phyloP scores from a whole-genome alignment of 1,140 invertebrate species.

The Pseudoatta argentina region DNA sequence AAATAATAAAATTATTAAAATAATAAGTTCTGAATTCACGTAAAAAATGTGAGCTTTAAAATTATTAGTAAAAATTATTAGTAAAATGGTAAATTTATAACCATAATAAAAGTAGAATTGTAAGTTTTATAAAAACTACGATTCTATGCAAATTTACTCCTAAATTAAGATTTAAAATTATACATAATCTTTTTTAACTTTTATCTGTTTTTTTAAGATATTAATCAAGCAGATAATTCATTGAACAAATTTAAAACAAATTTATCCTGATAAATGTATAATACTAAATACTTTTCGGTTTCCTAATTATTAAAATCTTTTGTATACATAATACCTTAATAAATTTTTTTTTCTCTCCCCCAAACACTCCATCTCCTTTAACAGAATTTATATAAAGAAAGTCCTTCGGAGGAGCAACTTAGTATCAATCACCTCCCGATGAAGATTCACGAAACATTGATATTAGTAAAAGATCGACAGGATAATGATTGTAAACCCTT shows the following conservation, averaged over 20 bases:
- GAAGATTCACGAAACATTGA: not conserved
- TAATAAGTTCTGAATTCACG: not conserved
- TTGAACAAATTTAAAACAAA: not conserved
- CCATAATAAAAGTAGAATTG: not conserved
- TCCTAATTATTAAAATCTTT: not conserved
- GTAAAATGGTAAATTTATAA: not conserved
- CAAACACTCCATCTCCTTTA: too few species aligned
- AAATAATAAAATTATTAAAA: slow-evolving; percentile 17
- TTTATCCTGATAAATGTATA: not conserved
- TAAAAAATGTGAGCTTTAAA: not conserved
- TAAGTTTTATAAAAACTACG: too few species aligned
- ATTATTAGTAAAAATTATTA: not conserved
- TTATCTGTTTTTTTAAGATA: not conserved
- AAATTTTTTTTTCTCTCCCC: too few species aligned
- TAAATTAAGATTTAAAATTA: not conserved
- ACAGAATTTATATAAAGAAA: too few species aligned
- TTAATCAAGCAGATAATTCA: not conserved
- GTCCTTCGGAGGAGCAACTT: too few species aligned
- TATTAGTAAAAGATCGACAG: too few species aligned
- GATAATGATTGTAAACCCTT: too few species aligned
- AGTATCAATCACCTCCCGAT: too few species aligned
- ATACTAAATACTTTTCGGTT: not conserved
- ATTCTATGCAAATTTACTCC: not conserved
- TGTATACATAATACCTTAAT: not conserved
- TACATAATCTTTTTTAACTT: not conserved